These are phyloP conservation scores for Acanthurus lineatus DNA, from an alignment of 2,797 vertebrate genomes.

Conservation along the genomic window DNA sequence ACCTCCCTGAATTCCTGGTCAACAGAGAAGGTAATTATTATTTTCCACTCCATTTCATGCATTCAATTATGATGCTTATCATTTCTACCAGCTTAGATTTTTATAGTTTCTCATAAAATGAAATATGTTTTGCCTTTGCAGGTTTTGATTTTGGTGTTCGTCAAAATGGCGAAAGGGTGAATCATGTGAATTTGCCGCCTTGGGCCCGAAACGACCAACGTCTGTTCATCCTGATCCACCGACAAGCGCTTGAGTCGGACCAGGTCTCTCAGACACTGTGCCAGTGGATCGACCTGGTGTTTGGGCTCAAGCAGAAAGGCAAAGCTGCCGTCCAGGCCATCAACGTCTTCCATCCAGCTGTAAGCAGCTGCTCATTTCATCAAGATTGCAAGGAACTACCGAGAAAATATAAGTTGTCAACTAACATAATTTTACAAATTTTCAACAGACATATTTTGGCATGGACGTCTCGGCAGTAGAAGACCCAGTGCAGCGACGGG, in stretches of 20 bases:
- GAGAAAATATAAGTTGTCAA: background rate
- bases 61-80: background rate
- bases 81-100: background rate
- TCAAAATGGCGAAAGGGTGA: constrained; percentile 97
- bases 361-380: constrained; percentile 79
- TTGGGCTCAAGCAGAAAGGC: constrained; percentile 99
- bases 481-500: constrained; percentile 96
- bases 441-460: constrained; percentile 94
- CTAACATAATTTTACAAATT: background rate
- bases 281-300: constrained; percentile 98
- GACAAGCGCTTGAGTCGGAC: constrained; percentile 97
- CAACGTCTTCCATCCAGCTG: constrained; percentile 98
- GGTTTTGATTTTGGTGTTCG: constrained; percentile 99
- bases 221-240: constrained; percentile 96
- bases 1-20: constrained; percentile 97
- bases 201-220: constrained; percentile 98
- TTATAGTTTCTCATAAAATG: background rate
- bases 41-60: background rate
- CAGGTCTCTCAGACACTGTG: constrained; percentile 97
- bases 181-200: constrained; percentile 96
- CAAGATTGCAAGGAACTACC: fast-evolving
- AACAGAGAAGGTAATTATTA: constrained; percentile 94
- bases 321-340: constrained; percentile 98
- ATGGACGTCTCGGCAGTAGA: constrained; percentile 99
- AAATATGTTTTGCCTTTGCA: constrained; percentile 55